phyloP scores from a whole-genome alignment of 92 coral and sea anemone genomes.

The Phenganax marumi region DNA sequence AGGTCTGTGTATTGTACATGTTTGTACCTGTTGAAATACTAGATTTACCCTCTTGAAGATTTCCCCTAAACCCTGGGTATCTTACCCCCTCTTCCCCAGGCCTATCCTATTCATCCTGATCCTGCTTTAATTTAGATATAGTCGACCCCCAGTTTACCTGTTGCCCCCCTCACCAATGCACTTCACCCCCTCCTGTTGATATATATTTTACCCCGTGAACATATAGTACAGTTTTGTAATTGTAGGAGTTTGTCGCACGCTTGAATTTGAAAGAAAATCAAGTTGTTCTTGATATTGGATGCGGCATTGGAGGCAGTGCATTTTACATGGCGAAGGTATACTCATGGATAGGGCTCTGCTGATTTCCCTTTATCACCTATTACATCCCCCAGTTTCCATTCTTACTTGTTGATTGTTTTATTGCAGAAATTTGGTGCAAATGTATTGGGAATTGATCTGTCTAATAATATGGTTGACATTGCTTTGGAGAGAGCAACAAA shows the following conservation, averaged over 20 bases:
- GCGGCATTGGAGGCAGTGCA: conserved; percentile 95
- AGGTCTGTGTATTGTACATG: conserved; percentile 55
- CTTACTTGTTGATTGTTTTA: background rate
- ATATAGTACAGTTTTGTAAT: background rate
- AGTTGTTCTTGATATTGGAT: conserved; percentile 91
- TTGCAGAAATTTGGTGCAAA: conserved; percentile 71
- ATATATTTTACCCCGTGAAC: background rate
- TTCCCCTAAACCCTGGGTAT: too few relatives aligned
- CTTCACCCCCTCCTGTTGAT: background rate
- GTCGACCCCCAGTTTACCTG: too few relatives aligned
- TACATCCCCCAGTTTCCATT: background rate
- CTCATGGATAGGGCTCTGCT: background rate
- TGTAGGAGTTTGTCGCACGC: conserved; percentile 75
- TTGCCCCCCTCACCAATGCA: background rate
- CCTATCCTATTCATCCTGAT: too few relatives aligned
- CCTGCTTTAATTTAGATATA: too few relatives aligned
- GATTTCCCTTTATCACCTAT: background rate
- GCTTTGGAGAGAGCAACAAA: conserved; percentile 69
- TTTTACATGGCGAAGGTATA: conserved; percentile 90
- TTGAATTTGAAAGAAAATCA: conserved; percentile 70
- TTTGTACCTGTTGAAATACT: background rate
- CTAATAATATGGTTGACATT: conserved; percentile 83
- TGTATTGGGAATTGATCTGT: conserved; percentile 87
- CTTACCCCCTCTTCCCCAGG: too few relatives aligned
- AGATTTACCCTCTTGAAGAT: too few relatives aligned